Conservation (phyloP, 2,888 invertebrate genomes). For the Apodemia mormo region DNA sequence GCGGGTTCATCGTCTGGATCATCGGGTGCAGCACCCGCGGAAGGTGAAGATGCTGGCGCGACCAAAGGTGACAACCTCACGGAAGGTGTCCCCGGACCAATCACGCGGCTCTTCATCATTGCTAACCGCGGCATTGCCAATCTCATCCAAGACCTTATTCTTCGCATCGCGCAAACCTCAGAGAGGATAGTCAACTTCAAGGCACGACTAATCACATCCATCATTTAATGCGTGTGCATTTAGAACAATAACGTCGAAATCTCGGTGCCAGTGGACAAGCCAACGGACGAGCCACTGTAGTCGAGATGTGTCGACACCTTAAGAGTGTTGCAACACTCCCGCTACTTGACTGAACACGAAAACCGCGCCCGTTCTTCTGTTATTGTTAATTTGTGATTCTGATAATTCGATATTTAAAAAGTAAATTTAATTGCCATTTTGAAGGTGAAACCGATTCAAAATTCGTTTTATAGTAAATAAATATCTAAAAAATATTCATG, state of each 20-base stretch:
- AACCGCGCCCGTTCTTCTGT: slow-evolving; percentile 17
- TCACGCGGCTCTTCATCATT: slow-evolving; percentile 92
- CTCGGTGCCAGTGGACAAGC: slow-evolving; percentile 26
- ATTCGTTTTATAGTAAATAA: too few relatives aligned
- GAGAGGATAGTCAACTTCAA: slow-evolving; percentile 96
- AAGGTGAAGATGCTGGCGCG: slow-evolving; percentile 74
- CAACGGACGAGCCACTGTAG: slow-evolving; percentile 18
- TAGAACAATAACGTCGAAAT: slow-evolving; percentile 52
- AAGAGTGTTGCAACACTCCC: slow-evolving; percentile 34
- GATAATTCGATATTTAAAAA: slow-evolving; percentile 8
- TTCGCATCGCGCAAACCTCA: slow-evolving; percentile 94
- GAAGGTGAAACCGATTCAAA: not conserved
- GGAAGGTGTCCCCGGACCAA: slow-evolving; percentile 93
- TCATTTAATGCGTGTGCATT: slow-evolving; percentile 85
- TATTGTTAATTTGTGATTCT: slow-evolving; percentile 2
- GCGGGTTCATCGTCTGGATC: slow-evolving; percentile 86
- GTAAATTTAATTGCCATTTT: not conserved
- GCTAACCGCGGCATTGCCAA: slow-evolving; percentile 94
- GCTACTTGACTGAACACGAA: slow-evolving; percentile 43
- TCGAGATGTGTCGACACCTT: slow-evolving; percentile 34
- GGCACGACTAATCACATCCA: slow-evolving; percentile 93
- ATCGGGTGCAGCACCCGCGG: slow-evolving; percentile 68
- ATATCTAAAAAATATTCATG: too few relatives aligned
- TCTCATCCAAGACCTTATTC: slow-evolving; percentile 92
- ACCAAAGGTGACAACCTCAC: slow-evolving; percentile 86